phyloP scores from a whole-genome alignment of 2,888 invertebrate species.

The Ormyrus rosae region DNA sequence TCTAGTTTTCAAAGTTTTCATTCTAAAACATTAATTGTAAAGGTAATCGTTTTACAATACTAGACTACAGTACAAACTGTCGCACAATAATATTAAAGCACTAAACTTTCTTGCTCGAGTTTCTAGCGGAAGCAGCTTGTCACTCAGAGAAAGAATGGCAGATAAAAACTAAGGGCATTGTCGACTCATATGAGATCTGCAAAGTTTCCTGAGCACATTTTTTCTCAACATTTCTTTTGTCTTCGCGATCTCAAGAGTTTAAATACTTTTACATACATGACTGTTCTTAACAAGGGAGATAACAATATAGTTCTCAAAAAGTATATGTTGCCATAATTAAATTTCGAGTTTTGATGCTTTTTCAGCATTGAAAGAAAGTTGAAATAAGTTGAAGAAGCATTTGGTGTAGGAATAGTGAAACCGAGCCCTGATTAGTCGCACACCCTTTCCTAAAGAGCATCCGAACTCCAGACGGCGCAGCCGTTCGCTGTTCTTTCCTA shows the following conservation, averaged over 20 bases:
- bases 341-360: too few relatives aligned
- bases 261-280: not conserved
- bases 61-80: slow-evolving; percentile 12
- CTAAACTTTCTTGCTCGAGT: slow-evolving; percentile 41
- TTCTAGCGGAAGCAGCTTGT: slow-evolving; percentile 41
- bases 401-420: too few relatives aligned
- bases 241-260: not conserved
- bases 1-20: too few relatives aligned
- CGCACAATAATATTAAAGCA: slow-evolving; percentile 6
- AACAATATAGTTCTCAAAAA: too few relatives aligned
- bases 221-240: slow-evolving; percentile 19
- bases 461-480: not conserved
- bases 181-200: slow-evolving; percentile 14
- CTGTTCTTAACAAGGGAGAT: not conserved
- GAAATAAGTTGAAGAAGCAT: too few relatives aligned
- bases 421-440: not conserved
- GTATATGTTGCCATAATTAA: too few relatives aligned
- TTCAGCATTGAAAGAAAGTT: too few relatives aligned
- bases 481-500: slow-evolving; percentile 60
- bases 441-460: not conserved
- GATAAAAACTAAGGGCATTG: slow-evolving; percentile 16
- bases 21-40: too few relatives aligned
- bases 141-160: slow-evolving; percentile 26
- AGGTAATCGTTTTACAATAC: too few relatives aligned
- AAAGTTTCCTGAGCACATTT: slow-evolving; percentile 15